Conservation (phyloP, 2,888 invertebrate species). For the Troides helena region DNA sequence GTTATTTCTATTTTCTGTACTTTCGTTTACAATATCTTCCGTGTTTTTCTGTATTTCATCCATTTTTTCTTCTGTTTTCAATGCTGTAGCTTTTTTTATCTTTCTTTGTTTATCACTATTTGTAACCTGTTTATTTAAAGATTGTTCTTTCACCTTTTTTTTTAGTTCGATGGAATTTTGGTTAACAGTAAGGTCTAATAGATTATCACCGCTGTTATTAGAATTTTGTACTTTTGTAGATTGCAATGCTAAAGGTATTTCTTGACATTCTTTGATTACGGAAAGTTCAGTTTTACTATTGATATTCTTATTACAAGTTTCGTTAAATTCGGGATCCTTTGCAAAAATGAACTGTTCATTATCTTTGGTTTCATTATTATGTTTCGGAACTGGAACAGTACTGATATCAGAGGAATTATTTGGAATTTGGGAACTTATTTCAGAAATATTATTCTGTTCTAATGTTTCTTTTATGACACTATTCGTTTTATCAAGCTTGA, state of each 20-base stretch:
- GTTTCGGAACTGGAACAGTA: not conserved
- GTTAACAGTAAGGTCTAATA: not conserved
- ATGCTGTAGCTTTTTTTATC: conserved; percentile 2
- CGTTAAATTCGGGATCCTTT: not conserved
- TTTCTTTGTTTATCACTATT: conserved; percentile 15
- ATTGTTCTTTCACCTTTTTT: not conserved
- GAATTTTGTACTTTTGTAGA: not conserved
- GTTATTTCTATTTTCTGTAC: not conserved
- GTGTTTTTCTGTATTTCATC: not conserved
- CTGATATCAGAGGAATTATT: not conserved
- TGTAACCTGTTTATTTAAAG: conserved; percentile 1
- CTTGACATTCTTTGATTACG: not conserved
- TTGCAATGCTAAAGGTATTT: not conserved
- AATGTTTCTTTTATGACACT: not conserved
- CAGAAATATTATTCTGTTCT: not conserved
- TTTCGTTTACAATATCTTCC: not conserved
- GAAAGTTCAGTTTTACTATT: not conserved
- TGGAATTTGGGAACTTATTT: not conserved
- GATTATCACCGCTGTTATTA: conserved; percentile 1
- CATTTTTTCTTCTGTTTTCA: not conserved
- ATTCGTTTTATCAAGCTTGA: not conserved
- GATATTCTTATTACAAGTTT: not conserved
- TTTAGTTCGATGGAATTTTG: not conserved
- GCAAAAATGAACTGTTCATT: not conserved
- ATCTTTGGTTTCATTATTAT: not conserved